phyloP scores from a whole-genome alignment of 2,797 vertebrate species.

The Anomalospiza imberbis region DNA sequence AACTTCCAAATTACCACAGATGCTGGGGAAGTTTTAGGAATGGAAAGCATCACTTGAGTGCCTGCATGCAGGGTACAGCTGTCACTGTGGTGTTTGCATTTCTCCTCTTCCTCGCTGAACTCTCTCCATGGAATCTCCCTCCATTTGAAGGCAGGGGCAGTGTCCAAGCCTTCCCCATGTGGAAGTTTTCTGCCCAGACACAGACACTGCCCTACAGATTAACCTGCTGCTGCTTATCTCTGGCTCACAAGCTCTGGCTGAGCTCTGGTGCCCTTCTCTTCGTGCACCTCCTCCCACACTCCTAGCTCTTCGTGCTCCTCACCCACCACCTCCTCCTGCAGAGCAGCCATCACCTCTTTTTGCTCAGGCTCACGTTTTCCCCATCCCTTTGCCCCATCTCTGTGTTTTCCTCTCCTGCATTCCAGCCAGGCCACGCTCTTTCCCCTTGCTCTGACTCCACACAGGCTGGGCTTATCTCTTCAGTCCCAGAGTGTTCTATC shows the following conservation, averaged over 20 bases:
- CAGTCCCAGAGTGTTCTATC: background rate
- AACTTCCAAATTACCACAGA: background rate
- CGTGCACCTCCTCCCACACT: background rate
- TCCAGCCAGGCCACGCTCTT: background rate
- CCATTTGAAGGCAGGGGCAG: background rate
- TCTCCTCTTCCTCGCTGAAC: background rate
- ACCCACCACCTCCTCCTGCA: background rate
- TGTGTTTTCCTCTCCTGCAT: background rate
- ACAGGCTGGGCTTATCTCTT: background rate
- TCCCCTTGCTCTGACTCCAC: background rate
- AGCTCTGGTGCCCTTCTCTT: background rate
- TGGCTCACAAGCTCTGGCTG: background rate
- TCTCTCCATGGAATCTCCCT: background rate
- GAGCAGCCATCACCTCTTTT: background rate
- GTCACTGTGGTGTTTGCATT: fast-evolving
- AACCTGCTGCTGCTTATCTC: constrained; percentile 11
- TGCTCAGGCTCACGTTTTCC: background rate
- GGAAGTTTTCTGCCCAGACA: background rate
- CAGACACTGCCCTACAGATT: background rate
- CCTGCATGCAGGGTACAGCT: background rate
- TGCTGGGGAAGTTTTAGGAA: background rate
- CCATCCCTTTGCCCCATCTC: background rate
- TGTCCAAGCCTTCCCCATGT: background rate
- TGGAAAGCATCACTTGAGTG: background rate
- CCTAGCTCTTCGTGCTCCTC: background rate